Evolutionary conservation across 2,797 vertebrate genomes (phyloP), one percentile per base, ranked within the genome.

Genomic region (Neostethus bicornis): DNA sequence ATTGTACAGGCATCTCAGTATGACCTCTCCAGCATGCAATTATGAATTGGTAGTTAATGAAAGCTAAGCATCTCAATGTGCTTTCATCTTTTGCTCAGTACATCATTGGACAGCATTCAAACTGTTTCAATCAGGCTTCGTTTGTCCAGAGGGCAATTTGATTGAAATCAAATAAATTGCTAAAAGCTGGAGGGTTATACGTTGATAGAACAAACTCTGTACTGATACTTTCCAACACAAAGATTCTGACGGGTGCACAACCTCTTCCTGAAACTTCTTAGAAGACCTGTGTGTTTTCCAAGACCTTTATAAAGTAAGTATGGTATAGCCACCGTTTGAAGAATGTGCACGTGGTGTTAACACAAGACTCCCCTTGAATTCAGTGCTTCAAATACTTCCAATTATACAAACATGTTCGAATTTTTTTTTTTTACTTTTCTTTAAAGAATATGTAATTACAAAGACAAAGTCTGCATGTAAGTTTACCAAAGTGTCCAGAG

Each of bases 1-100:
- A 85, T 86, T 84, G 87, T 81, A 41, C 77, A 75, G 79, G 80
- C 85, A 85, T 89, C 86, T 91, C 77, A 84, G 45, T 67, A 61
- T 80, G 73, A 85, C 78, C 87, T 85, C 85, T 84, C 86, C 72
- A 84, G 21, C 47, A 8, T 58, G 85, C 77, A 87, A 89, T 82
- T 62, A 75, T 80, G 65, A 87, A 86, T 80, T 66, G 72, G 79
- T 70, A 69, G 77, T 73, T 62, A 66, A 75, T 75, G 61, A 70
- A 85, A 78, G 53, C 71, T 57, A 66, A 59, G 72, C 68, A 70
- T 86, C 71, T 73, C 51, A 53, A 49, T 31, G 56, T 62, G 64
- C 21, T 64, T 59, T 62, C 25, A 24, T 71, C 26, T 59, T 41
- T 48, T 68, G 55, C 20, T 75, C 55, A 51, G 53, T 45, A 25